Evolutionary conservation across 2,888 invertebrate genomes (phyloP), one percentile per base, ranked within the genome.

Genomic region (Cantharis rufa): DNA sequence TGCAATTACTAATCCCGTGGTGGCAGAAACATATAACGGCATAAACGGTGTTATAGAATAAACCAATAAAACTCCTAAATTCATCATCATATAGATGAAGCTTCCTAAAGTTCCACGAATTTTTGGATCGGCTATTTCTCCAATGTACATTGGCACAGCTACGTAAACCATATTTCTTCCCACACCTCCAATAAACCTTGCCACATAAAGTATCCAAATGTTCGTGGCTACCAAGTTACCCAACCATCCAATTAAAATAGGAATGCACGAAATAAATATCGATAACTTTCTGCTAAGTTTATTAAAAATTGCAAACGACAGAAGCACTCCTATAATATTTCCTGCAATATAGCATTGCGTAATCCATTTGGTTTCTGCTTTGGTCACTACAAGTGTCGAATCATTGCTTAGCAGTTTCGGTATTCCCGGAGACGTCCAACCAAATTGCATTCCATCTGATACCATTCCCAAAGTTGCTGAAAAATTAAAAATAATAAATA

Each of bases 351-450:
- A 80, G 68, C 62, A 27, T 16, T 77, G 69, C 27, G 77, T 79
- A 10, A 81, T 69, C 80, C 80, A 80, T 66, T 78, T 74, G 11
- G 70, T 76, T 70, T 81, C 70, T 15, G 66, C 62, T 77, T 78
- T 78, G 0, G 85, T 86, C 74, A 88, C 80, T 11, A 76, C 80
- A 1, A 88, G 78, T 62, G 83, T 84, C 13, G 87, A 87, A 4
- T 84, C 81, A 4, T 84, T 71, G 5, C 82, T 81, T 75, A 87
- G 86, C 64, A 88, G 71, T 62, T 82, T 82, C 18, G 88, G 88
- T n/a, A 88, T 80, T 2, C 83, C 86, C 24, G 88, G 88, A n/a
- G 88, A 88, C 7, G 88, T 86, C 88, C 88, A 88, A 16, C 87
- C 88, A 74, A 87, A 87, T 75, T 88, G 88, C 32, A 82, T 82